These are phyloP conservation scores for Prosapia bicincta DNA, from an alignment of 2,888 invertebrate genomes.

Conservation along the genomic window DNA sequence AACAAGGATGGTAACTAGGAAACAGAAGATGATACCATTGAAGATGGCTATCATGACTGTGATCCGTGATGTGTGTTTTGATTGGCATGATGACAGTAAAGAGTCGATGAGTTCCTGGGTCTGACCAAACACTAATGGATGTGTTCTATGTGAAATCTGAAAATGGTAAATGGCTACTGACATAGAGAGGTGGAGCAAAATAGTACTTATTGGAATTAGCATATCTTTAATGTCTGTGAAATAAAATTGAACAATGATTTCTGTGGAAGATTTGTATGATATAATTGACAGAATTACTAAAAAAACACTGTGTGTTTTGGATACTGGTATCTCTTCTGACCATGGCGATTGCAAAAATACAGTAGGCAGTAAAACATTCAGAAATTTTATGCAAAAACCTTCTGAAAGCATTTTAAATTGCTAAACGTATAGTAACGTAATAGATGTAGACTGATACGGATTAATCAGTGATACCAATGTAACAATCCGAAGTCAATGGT, in stretches of 20 bases:
- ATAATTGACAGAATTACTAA: not conserved
- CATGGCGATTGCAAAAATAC: not conserved
- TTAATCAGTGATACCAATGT: too few species aligned
- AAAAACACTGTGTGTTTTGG: too few species aligned
- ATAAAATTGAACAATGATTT: not conserved
- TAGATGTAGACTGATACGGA: too few species aligned
- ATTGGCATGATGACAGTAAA: not conserved
- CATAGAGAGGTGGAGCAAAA: not conserved
- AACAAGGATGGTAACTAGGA: not conserved
- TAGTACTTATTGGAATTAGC: not conserved
- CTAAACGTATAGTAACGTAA: too few species aligned
- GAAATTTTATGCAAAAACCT: not conserved
- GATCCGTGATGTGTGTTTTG: too few species aligned
- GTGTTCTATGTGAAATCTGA: not conserved
- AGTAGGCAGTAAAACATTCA: not conserved
- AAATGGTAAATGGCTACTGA: not conserved
- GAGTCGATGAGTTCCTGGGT: not conserved
- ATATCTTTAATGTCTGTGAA: not conserved
- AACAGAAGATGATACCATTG: too few species aligned
- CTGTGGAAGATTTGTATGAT: not conserved
- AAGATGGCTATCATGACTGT: too few species aligned
- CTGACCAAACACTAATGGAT: not conserved
- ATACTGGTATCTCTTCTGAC: too few species aligned
- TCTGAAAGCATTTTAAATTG: not conserved
- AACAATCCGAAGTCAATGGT: too few species aligned